A percentile compares a stretch with the other conserved stretches of the same genome.
These are phyloP conservation scores for Eurystomus gularis DNA, from an alignment of 2,113 vertebrate genomes.

Conservation along the genomic window DNA sequence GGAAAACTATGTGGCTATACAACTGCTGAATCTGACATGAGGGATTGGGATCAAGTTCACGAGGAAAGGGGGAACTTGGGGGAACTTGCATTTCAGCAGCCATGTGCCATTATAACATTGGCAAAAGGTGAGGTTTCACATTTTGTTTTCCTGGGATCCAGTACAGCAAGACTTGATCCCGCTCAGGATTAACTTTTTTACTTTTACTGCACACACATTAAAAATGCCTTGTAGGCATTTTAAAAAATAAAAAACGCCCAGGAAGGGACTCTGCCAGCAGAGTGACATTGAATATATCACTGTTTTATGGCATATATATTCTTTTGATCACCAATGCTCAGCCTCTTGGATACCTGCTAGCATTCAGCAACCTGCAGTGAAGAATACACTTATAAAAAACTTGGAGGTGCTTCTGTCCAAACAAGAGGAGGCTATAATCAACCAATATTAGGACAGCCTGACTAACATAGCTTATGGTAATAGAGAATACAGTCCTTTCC, in stretches of 20 bases:
- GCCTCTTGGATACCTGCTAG: not conserved
- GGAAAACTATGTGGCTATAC: not conserved
- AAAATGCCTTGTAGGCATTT: not conserved
- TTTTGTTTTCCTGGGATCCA: not conserved
- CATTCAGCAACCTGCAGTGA: not conserved
- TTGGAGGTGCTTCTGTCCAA: not conserved
- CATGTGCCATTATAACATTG: not conserved
- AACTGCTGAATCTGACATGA: not conserved
- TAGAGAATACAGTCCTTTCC: not conserved
- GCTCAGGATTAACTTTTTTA: no score
- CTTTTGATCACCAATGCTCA: not conserved
- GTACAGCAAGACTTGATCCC: not conserved
- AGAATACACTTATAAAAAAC: not conserved
- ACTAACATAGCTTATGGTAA: not conserved
- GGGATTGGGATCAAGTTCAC: not conserved
- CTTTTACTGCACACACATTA: no score
- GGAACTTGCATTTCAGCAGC: not conserved
- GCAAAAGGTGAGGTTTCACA: not conserved
- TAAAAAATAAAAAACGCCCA: not conserved
- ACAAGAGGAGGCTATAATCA: not conserved
- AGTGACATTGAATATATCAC: not conserved
- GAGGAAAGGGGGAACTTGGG: not conserved
- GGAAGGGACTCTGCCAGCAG: not conserved
- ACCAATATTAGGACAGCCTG: not conserved
- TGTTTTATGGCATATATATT: not conserved